Percentiles rank a stretch among this genome's conserved stretches.
These are phyloP conservation scores for Sylvietta virens DNA, from an alignment of 2,113 vertebrate species.

Conservation along the genomic window DNA sequence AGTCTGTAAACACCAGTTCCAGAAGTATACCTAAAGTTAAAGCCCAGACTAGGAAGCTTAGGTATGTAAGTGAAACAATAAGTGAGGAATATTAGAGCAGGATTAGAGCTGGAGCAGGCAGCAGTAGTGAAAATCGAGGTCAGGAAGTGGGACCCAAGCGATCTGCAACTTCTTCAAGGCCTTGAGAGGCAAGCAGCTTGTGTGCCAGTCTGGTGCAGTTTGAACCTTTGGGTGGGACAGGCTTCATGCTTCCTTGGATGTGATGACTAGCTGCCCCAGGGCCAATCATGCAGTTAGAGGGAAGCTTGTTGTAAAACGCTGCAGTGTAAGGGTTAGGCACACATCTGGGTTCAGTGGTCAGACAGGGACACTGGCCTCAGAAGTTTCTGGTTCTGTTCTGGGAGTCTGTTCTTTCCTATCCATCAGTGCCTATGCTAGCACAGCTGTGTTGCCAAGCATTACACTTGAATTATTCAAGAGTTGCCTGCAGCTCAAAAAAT, in stretches of 20 bases:
- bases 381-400: background rate
- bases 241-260: background rate
- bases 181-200: background rate
- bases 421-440: background rate
- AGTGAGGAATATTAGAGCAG: background rate
- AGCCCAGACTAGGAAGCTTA: background rate
- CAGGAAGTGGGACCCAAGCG: fast-evolving
- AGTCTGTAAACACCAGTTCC: background rate
- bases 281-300: background rate
- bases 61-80: background rate
- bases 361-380: background rate
- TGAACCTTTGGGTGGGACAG: background rate
- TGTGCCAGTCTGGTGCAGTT: background rate
- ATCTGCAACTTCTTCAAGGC: background rate
- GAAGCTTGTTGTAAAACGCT: background rate
- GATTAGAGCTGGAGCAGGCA: background rate
- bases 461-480: background rate
- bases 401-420: background rate
- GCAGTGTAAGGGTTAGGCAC: background rate
- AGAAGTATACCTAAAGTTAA: background rate
- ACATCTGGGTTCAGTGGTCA: background rate
- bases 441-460: background rate
- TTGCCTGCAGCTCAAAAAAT: background rate
- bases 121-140: background rate
- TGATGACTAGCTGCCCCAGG: background rate